Evolutionary conservation across 2,888 invertebrate species (phyloP).

Genomic region (Elegia similella): DNA sequence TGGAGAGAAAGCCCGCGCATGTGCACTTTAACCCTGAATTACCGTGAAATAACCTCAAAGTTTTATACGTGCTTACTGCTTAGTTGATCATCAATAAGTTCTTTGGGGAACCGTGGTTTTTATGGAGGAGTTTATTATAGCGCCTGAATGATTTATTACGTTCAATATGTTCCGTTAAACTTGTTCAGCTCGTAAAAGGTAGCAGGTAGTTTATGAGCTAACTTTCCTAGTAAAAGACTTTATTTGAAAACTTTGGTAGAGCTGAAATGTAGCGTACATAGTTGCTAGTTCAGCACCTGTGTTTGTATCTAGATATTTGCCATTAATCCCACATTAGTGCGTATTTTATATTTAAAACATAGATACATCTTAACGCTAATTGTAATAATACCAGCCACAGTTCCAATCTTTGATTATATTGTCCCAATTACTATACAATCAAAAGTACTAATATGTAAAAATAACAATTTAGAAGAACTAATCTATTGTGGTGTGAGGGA

Average conservation of each 20-base stretch:
- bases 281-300: not conserved
- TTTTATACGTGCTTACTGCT: slow-evolving; percentile 47
- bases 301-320: not conserved
- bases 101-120: slow-evolving; percentile 36
- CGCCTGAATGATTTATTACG: slow-evolving; percentile 25
- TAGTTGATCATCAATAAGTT: slow-evolving; percentile 56
- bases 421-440: no score
- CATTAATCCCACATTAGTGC: no score
- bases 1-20: slow-evolving; percentile 48
- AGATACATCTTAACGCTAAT: no score
- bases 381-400: no score
- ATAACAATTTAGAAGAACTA: no score
- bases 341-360: no score
- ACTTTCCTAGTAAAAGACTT: slow-evolving; percentile 10
- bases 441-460: no score
- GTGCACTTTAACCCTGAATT: slow-evolving; percentile 47
- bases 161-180: slow-evolving; percentile 24
- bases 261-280: slow-evolving; percentile 6
- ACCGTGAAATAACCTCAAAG: slow-evolving; percentile 47
- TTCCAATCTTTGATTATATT: no score
- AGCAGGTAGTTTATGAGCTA: slow-evolving; percentile 1
- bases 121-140: slow-evolving; percentile 39
- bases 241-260: slow-evolving; percentile 13
- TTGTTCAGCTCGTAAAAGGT: slow-evolving; percentile 6
- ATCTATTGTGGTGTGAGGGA: no score